Evolutionary conservation across 1,140 invertebrate genomes (phyloP), one percentile per base, ranked within the genome.

Genomic region (Drosophila orosa): DNA sequence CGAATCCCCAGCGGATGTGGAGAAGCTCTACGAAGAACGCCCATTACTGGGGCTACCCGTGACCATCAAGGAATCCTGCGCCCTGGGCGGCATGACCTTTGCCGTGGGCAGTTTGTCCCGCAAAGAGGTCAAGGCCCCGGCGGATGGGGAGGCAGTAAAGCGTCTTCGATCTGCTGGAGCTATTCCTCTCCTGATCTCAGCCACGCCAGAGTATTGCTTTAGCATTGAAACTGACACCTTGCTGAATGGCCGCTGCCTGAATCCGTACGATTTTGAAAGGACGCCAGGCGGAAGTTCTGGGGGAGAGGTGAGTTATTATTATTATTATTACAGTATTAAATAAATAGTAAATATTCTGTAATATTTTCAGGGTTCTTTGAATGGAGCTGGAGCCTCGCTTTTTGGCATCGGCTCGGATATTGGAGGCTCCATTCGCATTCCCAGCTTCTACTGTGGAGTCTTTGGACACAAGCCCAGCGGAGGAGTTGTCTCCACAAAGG

Each of bases 381-480:
- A 97, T 13, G 95, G 94, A 5, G 84, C 84, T 39, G 84, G 80
- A 1, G 84, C 84, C 15, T 89, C 84, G 6, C 57, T 87, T 0
- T 89, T 87, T 48, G 84, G 84, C 31, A 92, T 99, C 33, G 97
- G 97, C 9, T 97, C 97, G 0, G 98, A 99, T 91, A 95, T 98
- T 60, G 96, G 95, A 12, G 95, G 98, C 10, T 98, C 97, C 13
- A 96, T 98, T 67, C 94, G 97, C 27, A 93, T 98, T 77, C 98
- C 98, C 2, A 94, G 96, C 10, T 93, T 96, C 37, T 98, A 96
- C 85, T 97, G 95, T 92, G 97, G 98, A 19, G 93, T 98, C 29
- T 98, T 97, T 90, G 97, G 97, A 25, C 96, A 98, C 90, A 98
- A 98, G 86, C 95, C 97, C 17, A 95, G 96, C 1, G 93, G 87